Evolutionary conservation across 2,113 vertebrate species (phyloP), one percentile per base, ranked within the genome.

Genomic region (Theristicus caerulescens): DNA sequence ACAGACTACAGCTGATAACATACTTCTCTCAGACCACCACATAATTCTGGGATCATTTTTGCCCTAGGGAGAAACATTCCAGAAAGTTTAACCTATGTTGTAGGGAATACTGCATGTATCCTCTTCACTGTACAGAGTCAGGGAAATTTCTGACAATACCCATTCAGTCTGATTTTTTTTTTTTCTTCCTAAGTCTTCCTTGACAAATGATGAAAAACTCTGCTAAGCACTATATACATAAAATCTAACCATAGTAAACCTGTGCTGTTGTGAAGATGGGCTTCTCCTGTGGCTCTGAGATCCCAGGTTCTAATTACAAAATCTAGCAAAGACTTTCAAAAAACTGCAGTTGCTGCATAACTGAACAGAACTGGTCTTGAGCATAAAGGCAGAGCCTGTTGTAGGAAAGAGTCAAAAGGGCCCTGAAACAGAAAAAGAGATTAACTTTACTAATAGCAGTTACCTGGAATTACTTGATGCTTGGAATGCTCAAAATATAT

Each of bases 1-100:
- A 8, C 29, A 49, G 1, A 9, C 14, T 31, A 24, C 10, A 71
- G 17, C 36, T 0, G 0, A 3, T 36, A 52, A 44, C 32, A 15
- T 12, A 31, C 11, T 36, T 44, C 42, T 27, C 67, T 42, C 61
- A 59, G n/a, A n/a, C 18, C 58, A 59, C 18, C 8, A 17, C 11
- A 2, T 2, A n/a, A 21, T 3, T 64, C 49, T n/a, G 7, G 58
- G 14, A 54, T 47, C 9, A 11, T 22, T 65, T 67, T 16, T 74
- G 8, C 17, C 17, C 42, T 40, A 34, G 7, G 14, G 11, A 88
- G 11, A 88, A 93, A 27, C 34, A 44, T 20, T 69, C 31, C 77
- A 21, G 22, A 7, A 32, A 12, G 0, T 6, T 74, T 59, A 85
- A 38, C 36, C 38, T 24, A 7, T 27, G 4, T 6, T 0, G 3